Conservation (phyloP, 2,888 invertebrate species). For the Balanococcus diminutus region DNA sequence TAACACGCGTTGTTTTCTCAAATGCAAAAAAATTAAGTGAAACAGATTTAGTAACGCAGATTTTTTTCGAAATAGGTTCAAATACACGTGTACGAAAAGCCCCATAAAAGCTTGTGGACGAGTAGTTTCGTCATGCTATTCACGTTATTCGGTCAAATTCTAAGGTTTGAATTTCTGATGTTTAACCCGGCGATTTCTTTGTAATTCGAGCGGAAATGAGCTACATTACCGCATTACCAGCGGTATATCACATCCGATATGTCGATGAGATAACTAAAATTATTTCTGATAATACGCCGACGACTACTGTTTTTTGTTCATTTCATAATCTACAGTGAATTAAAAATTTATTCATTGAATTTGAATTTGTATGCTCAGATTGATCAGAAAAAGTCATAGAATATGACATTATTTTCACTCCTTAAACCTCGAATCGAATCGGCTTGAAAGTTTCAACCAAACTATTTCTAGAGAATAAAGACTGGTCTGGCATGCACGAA, state of each 20-base stretch:
- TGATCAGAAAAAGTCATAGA: too few species aligned
- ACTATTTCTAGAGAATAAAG: too few species aligned
- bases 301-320: background rate
- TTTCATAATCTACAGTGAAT: background rate
- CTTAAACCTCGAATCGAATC: too few species aligned
- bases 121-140: background rate
- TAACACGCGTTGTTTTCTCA: background rate
- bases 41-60: background rate
- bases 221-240: background rate
- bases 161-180: background rate
- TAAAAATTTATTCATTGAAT: too few species aligned
- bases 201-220: constrained; percentile 21
- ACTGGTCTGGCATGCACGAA: too few species aligned
- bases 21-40: background rate
- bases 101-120: background rate
- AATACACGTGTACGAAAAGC: background rate
- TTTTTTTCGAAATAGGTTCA: background rate
- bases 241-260: background rate
- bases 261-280: background rate
- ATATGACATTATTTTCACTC: too few species aligned
- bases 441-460: too few species aligned
- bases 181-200: background rate
- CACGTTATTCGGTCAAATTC: background rate
- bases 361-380: too few species aligned
- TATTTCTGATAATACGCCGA: background rate